Evolutionary conservation across 2,888 invertebrate genomes (phyloP), one percentile per base, ranked within the genome.

Genomic region (Tanytarsus gracilentus): DNA sequence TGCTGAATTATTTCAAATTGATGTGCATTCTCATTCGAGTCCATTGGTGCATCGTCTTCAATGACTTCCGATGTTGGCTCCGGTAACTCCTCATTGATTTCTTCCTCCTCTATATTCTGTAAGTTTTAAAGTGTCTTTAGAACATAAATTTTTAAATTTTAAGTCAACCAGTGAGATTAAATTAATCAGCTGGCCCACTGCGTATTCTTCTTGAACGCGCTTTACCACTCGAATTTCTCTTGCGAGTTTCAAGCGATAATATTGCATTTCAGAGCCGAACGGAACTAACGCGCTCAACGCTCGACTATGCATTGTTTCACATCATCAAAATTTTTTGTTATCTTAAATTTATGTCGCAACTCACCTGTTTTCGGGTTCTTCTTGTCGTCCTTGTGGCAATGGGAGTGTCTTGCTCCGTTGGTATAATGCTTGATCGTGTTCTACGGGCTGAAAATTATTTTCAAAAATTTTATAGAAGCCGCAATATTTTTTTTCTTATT

Each of bases 161-260:
- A 5, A 36, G n/a, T n/a, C 23, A 59, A 27, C 9, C 25, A 18
- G n/a, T 26, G 8, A 9, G 36, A 16, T 25, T 36, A 26, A 61
- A 60, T 49, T 33, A 21, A 33, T 75, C 74, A 73, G 72, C 70
- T 73, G 73, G 72, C 73, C 74, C 74, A 71, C 74, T 73, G 73
- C 48, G 69, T 64, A 36, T 64, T 65, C 70, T 70, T 74, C 73
- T 69, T 64, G 51, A 23, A n/a, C n/a, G n/a, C n/a, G n/a, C n/a
- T n/a, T n/a, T n/a, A n/a, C n/a, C n/a, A n/a, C n/a, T 23, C 25
- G 23, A 50, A 21, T 23, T 21, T 65, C 63, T 62, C 14, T 9
- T 30, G 30, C n/a, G 16, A 56, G 39, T 6, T 39, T 39, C 6
- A 39, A 39, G 6, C 3, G 18, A 16, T 18, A 26, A 39, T 4